Evolutionary conservation across 1,140 invertebrate genomes (phyloP), one percentile per base, ranked within the genome.

Genomic region (Calephelis nemesis): DNA sequence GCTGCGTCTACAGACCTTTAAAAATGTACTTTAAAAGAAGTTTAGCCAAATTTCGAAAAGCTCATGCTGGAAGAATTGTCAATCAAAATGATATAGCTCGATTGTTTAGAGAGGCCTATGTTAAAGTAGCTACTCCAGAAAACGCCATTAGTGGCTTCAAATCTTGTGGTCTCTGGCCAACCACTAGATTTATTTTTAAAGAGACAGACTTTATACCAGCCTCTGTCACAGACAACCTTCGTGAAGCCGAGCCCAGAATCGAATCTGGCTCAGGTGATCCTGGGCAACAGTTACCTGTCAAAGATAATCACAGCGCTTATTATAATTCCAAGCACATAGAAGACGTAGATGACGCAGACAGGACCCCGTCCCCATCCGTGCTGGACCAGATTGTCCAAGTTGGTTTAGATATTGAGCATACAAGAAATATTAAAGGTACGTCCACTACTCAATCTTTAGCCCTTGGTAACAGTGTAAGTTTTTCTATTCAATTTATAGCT

Each of bases 81-180:
- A 49, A 49, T 49, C 47, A 49, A 49, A 49, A 49, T 49, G 47
- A 49, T 49, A 49, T 49, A n/a, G 47, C 47, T 49, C 47, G 47
- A 49, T 49, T 49, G 47, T 10, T 49, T 49, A 30, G 47, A 49
- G 47, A 49, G 47, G 47, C 47, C 47, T 49, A 49, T n/a, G 47
- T 49, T 49, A 49, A 49, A 49, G 47, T n/a, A 11, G 47, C 47
- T 49, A 49, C 47, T 49, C 47, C 10, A 49, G 47, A n/a, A 49
- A 49, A 49, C 47, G 47, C 47, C 7, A 49, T 49, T 49, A 49
- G 47, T 49, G 47, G 47, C 11, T 49, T 49, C 47, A 49, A 49
- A 49, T 49, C 47, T 49, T 49, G 47, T 49, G 47, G 7, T 49
- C 47, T 49, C 47, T 49, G 47, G 47, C 30, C 47, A 11, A 49